A percentile compares a stretch with the other conserved stretches of the same genome.
phyloP scores from a whole-genome alignment of 2,888 invertebrate genomes.

The Erebia ligea region DNA sequence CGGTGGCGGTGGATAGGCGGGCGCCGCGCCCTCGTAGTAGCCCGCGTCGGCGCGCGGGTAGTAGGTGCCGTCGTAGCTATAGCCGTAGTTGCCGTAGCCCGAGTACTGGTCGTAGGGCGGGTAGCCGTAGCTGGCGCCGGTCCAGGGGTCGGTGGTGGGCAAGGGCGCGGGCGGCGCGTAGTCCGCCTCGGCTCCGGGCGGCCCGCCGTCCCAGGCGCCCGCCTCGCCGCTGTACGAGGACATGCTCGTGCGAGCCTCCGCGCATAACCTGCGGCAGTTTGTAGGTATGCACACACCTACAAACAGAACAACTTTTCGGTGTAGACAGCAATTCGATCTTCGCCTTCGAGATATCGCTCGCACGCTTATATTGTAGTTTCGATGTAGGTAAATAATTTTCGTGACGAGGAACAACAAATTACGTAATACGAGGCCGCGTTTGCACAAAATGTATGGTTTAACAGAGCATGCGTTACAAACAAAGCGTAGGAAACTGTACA shows the following conservation, averaged over 20 bases:
- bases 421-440: constrained; percentile 72
- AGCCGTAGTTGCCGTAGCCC: constrained; percentile 61
- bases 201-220: constrained; percentile 79
- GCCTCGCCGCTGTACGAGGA: constrained; percentile 72
- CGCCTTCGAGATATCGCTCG: constrained; percentile 64
- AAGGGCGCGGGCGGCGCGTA: constrained; percentile 67
- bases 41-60: constrained; percentile 57
- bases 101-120: constrained; percentile 64
- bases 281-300: constrained; percentile 85
- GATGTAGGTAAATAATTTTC: constrained; percentile 64
- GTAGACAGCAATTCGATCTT: constrained; percentile 80
- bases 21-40: constrained; percentile 55
- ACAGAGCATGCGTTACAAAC: constrained; percentile 57
- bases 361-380: constrained; percentile 61
- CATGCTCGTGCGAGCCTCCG: constrained; percentile 74
- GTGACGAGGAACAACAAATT: constrained; percentile 76
- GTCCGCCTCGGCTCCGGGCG: constrained; percentile 80
- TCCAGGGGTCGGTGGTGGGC: constrained; percentile 77
- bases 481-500: constrained; percentile 52
- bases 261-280: constrained; percentile 83
- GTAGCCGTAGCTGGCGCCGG: constrained; percentile 74
- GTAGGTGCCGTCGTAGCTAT: constrained; percentile 62
- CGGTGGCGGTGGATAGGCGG: constrained; percentile 47
- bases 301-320: constrained; percentile 88
- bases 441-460: constrained; percentile 49